phyloP scores from a whole-genome alignment of 2,113 vertebrate species.

The Abramis brama region DNA sequence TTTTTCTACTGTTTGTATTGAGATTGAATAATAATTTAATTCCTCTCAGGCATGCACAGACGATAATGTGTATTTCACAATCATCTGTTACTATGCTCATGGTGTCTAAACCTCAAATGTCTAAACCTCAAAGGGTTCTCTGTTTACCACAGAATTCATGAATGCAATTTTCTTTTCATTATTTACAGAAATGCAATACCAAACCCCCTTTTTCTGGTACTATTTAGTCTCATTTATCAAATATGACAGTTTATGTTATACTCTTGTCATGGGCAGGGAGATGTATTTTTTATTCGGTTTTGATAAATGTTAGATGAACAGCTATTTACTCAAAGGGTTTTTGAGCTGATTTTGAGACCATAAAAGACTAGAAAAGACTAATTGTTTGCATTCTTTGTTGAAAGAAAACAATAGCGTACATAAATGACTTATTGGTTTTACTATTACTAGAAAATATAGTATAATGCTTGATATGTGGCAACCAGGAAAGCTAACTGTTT shows the following conservation, averaged over 20 bases:
- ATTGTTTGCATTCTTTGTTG: background rate
- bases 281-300: slow-evolving; percentile 9
- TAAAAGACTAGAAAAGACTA: background rate
- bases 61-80: background rate
- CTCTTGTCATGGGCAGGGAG: background rate
- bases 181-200: slow-evolving; percentile 26
- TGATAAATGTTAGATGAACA: slow-evolving; percentile 31
- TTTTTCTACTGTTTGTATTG: background rate
- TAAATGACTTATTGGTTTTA: background rate
- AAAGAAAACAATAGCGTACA: background rate
- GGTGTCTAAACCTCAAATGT: background rate
- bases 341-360: background rate
- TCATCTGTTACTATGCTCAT: slow-evolving; percentile 11
- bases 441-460: background rate
- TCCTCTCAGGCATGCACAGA: slow-evolving; percentile 4
- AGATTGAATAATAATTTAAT: slow-evolving; percentile 24
- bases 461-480: background rate
- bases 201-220: background rate
- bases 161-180: slow-evolving; percentile 35
- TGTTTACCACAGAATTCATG: slow-evolving; percentile 1
- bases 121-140: background rate
- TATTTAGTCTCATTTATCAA: slow-evolving; percentile 38
- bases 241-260: slow-evolving; percentile 19
- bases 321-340: slow-evolving; percentile 2
- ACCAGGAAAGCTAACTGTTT: background rate